Evolutionary conservation across 2,113 vertebrate genomes (phyloP).

Genomic region (Rhinopomastus cyanomelas): DNA sequence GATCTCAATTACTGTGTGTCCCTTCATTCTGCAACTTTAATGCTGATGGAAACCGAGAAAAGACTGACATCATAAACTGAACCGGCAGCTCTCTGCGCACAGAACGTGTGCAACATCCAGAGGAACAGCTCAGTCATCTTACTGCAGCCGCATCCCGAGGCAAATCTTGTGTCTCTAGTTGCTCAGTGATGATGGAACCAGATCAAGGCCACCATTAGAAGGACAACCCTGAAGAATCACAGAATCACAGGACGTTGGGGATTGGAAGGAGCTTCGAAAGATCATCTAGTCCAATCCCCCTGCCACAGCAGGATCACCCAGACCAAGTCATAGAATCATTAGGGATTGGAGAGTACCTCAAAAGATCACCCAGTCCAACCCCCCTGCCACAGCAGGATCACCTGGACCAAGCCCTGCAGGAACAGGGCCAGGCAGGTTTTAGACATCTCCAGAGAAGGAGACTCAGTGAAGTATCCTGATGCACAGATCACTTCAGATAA

Average conservation of each 20-base stretch:
- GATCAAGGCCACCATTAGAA: neutral
- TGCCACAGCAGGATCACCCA: no score
- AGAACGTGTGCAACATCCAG: fast-evolving
- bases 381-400: no score
- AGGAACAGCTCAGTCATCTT: neutral
- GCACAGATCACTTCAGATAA: neutral
- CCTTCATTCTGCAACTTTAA: neutral
- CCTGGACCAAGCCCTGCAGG: no score
- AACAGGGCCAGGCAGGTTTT: no score
- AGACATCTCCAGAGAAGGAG: no score
- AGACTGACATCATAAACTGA: neutral
- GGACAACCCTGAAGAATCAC: neutral
- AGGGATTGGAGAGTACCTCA: no score
- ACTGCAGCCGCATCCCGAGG: neutral
- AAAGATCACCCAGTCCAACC: no score
- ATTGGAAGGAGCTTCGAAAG: no score
- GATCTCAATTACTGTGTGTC: neutral
- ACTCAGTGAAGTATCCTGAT: neutral
- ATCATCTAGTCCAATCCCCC: no score
- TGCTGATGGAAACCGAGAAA: neutral
- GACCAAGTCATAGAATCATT: no score
- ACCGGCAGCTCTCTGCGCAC: neutral
- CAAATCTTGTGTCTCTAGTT: neutral
- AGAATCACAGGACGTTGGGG: no score
- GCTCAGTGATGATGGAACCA: fast-evolving